Percentiles rank a stretch among this genome's conserved stretches.
Evolutionary conservation across 2,113 vertebrate genomes (phyloP).

Genomic region (Bungarus multicinctus): DNA sequence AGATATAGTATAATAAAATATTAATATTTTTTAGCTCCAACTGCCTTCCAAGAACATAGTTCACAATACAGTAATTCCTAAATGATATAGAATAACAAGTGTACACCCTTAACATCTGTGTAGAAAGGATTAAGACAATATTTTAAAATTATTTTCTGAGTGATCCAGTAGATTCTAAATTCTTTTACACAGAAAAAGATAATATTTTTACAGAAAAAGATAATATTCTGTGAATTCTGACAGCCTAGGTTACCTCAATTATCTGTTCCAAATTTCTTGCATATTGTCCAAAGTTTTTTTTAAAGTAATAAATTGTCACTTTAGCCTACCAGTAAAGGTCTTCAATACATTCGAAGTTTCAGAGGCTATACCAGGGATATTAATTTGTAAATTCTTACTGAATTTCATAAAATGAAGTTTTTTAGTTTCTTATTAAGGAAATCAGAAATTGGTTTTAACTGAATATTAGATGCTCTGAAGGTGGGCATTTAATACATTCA

Average conservation of each 20-base stretch:
- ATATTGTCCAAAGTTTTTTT: background rate
- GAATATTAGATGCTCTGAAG: accelerated
- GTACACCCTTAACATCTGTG: background rate
- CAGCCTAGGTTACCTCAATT: background rate
- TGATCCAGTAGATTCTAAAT: background rate
- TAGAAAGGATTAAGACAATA: background rate
- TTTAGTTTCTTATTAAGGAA: constrained; percentile 2
- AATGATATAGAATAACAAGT: background rate
- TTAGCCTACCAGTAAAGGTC: background rate
- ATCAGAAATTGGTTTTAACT: background rate
- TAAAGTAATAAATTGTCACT: background rate
- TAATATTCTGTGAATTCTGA: background rate
- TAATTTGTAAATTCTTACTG: background rate
- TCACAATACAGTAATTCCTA: background rate
- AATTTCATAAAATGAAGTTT: background rate
- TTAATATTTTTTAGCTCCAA: background rate
- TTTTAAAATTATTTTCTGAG: background rate
- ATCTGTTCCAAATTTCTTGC: background rate
- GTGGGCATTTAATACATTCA: background rate
- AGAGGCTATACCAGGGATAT: background rate
- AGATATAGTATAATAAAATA: background rate
- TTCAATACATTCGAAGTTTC: background rate
- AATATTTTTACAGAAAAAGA: background rate
- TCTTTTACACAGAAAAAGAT: background rate
- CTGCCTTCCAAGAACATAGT: background rate